phyloP scores from a whole-genome alignment of 1,140 invertebrate genomes.

The Pachyrhynchus sulphureomaculatus region DNA sequence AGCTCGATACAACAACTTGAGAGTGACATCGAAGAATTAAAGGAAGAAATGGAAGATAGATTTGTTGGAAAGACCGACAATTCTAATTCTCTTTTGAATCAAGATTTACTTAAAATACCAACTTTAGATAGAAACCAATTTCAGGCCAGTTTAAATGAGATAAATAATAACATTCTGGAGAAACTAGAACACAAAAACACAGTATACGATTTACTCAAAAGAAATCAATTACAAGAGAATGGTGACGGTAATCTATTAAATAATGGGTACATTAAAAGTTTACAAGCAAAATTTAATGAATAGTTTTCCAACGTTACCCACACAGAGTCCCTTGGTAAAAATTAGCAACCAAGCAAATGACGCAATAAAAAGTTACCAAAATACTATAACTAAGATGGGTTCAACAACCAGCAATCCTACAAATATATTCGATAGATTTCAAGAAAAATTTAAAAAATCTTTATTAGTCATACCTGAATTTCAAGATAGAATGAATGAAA shows the following conservation, averaged over 20 bases:
- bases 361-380: neutral
- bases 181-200: too few relatives aligned
- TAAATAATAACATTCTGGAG: too few relatives aligned
- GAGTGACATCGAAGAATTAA: neutral
- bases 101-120: too few relatives aligned
- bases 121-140: too few relatives aligned
- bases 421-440: neutral
- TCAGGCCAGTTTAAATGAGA: too few relatives aligned
- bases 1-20: neutral
- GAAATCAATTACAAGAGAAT: too few relatives aligned
- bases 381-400: neutral
- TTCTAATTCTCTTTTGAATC: too few relatives aligned
- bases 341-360: neutral
- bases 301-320: neutral
- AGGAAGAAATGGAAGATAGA: neutral
- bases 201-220: too few relatives aligned
- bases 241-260: too few relatives aligned
- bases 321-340: neutral
- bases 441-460: conserved; percentile 1
- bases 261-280: neutral
- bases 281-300: neutral
- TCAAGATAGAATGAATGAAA: neutral
- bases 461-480: neutral
- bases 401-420: neutral
- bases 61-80: too few relatives aligned